These are phyloP conservation scores for Bathynomus jamesi DNA, from an alignment of 1,140 invertebrate genomes.

Conservation along the genomic window DNA sequence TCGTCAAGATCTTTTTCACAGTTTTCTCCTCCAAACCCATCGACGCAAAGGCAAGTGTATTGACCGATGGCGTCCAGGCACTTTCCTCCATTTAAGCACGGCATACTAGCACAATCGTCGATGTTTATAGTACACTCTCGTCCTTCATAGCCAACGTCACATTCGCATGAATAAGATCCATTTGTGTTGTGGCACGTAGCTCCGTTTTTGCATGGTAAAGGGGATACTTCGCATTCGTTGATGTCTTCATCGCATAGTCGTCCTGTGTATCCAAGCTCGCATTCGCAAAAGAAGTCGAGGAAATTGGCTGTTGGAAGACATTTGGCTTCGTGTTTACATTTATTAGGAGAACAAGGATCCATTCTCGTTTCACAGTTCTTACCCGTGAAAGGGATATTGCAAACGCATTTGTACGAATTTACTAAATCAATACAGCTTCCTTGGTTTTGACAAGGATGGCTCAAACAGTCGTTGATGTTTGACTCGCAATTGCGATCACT, in stretches of 20 bases:
- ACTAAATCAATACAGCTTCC: slow-evolving; percentile 84
- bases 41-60: slow-evolving; percentile 80
- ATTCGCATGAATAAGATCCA: slow-evolving; percentile 77
- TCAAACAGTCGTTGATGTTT: slow-evolving; percentile 77
- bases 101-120: slow-evolving; percentile 84
- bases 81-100: slow-evolving; percentile 89
- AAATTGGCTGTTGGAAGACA: slow-evolving; percentile 83
- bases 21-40: slow-evolving; percentile 82
- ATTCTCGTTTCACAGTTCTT: slow-evolving; percentile 59
- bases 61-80: slow-evolving; percentile 88
- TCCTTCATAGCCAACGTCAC: slow-evolving; percentile 84
- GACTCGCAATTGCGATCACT: slow-evolving; percentile 82
- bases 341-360: slow-evolving; percentile 78
- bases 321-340: slow-evolving; percentile 73
- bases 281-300: slow-evolving; percentile 80
- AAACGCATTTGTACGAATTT: slow-evolving; percentile 83
- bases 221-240: slow-evolving; percentile 69
- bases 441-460: slow-evolving; percentile 75
- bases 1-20: slow-evolving; percentile 87
- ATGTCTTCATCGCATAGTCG: slow-evolving; percentile 78
- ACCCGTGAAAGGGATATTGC: slow-evolving; percentile 74
- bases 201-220: slow-evolving; percentile 73
- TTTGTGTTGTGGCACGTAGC: slow-evolving; percentile 79
- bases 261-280: slow-evolving; percentile 75
- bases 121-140: slow-evolving; percentile 84